Conservation (phyloP, 1,140 invertebrate genomes). For the Zaprionus africanus region DNA sequence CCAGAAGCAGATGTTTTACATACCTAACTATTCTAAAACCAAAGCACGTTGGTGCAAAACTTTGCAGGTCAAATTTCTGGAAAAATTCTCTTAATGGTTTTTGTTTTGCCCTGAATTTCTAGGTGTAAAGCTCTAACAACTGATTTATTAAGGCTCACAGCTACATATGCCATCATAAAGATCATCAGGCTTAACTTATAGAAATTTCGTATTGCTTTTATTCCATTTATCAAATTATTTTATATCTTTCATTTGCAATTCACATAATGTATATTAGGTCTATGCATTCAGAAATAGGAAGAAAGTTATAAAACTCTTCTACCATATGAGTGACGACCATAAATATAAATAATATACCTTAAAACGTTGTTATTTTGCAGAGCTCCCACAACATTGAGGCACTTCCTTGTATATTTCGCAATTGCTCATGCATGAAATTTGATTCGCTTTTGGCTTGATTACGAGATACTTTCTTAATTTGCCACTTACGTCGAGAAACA, state of each 20-base stretch:
- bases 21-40: slow-evolving; percentile 20
- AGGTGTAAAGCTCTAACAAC: background rate
- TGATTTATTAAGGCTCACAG: background rate
- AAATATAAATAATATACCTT: background rate
- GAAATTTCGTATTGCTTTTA: background rate
- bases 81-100: slow-evolving; percentile 16
- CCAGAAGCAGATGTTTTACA: background rate
- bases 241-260: too few species aligned
- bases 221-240: too few species aligned
- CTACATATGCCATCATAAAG: too few species aligned
- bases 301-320: too few species aligned
- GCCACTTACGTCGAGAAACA: slow-evolving; percentile 30
- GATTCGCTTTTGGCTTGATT: slow-evolving; percentile 19
- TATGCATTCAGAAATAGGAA: too few species aligned
- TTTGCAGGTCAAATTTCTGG: slow-evolving; percentile 27
- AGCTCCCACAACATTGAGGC: background rate
- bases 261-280: too few species aligned
- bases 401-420: background rate
- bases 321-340: too few species aligned
- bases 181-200: background rate
- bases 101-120: background rate
- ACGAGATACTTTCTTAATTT: slow-evolving; percentile 43
- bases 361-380: background rate
- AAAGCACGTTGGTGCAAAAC: slow-evolving; percentile 35
- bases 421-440: slow-evolving; percentile 29